Base-by-base conservation (phyloP, 2,888 invertebrate genomes). In the Brachypterus glaber region DNA sequence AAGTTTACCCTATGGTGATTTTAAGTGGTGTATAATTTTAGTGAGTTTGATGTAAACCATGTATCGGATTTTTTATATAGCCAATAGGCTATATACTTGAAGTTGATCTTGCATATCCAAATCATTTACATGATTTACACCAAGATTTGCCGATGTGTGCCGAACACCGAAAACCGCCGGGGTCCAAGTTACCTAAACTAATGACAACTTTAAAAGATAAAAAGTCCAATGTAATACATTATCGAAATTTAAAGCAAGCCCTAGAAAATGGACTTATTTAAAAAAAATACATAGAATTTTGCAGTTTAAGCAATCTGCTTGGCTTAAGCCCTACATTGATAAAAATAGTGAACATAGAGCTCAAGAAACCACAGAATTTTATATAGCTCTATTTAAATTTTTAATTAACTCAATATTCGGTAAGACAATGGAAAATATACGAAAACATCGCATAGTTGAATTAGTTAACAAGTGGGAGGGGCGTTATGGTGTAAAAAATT, bases 101-200 rank as follows among this genome's bases (percentile, higher is more conserved):
- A 43, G 63, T 67, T 3, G 65, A 69, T 41, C 39, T 69, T 16
- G 50, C 58, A 17, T 67, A 68, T 48, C 63, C 64, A 3, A 12
- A 48, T 11, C 37, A 52, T 11, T 39, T 63, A 17, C 64, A 67
- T 39, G 52, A 58, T 27, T 4, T 25, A 4, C 65, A 52, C 39
- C 43, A 44, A 17, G 48, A 54, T 40, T 35, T 52, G 16, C 50
- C 51, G 1, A 11, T 46, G 44, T 40, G 44, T 40, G 30, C 50
- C 1, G 49, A 54, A 39, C 49, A 46, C 31, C 21, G 33, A 5
- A 32, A 29, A 30, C 45, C 50, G n/a, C 46, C 50, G 4, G 29
- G 21, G 29, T 41, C 41, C 12, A 49, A 45, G 18, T 14, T 40
- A 13, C 15, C 40, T 15, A 57, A 54, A 45, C 41, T 56, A 13